Base-by-base conservation (phyloP, 1,140 invertebrate genomes). In the Cephus cinctus region DNA sequence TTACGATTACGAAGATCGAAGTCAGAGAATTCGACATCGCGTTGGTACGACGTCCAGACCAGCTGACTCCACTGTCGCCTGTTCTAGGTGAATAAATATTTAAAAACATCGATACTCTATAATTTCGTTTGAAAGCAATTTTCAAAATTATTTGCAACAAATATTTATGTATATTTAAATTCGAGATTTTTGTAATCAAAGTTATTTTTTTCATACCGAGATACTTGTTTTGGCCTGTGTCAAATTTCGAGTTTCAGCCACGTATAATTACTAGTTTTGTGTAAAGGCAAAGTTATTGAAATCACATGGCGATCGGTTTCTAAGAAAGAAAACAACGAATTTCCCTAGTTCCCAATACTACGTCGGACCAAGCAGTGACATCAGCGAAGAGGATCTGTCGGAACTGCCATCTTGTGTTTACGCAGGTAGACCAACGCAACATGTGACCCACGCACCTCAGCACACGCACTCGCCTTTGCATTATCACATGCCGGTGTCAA, bases 381-480 rank as follows among this genome's bases (percentile, higher is more conserved):
- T 80, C 11, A 80, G 72, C 35, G 79, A 81, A 51, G 79, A 81
- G 44, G 80, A 81, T 54, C 58, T 81, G 9, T 66, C 72, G 5
- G 85, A 87, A 45, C 71, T 86, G 47, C 84, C 84, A 2, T 84
- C 84, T 34, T 87, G 85, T 57, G 81, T 84, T 46, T 87, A 86
- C 56, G 84, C 85, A 0, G 77, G 77, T 54, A 62, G 80, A 71
- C 54, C 78, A 20, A 49, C 75, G 50, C 70, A 75, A 51, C 71
- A 76, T 43, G 57, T 72, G 16, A 50, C 62, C 19, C 72, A 72
- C 22, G 54, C 66, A 2, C 59, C 65, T 0, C 59, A 65, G 41
- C 73, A 76, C 42, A 63, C 64, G 16, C 73, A 73, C 51, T 73
- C 71, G 20, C 68, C 70, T 40, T 54, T 75, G 22, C 72, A 73